Base-by-base conservation (phyloP, 2,888 invertebrate genomes). In the Eupithecia exiguata region DNA sequence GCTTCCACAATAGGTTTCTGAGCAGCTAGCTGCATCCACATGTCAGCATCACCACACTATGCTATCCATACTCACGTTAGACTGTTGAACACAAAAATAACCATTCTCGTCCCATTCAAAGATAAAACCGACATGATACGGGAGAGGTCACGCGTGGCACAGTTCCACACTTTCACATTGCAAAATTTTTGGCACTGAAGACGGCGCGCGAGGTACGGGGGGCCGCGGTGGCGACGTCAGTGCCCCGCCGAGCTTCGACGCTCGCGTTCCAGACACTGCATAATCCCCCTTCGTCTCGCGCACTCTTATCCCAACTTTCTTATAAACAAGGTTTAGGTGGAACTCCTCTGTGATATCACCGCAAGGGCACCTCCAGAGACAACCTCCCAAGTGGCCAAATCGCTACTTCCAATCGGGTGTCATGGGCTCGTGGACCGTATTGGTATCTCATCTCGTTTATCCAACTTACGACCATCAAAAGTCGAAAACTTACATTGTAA, bases 401-500 rank as follows among this genome's bases (percentile, higher is more conserved):
- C 86, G 91, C 88, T 87, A 91, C 93, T 84, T 89, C 88, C 90
- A 93, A 86, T 92, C 91, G 92, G 90, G 91, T 94, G 93, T 92
- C 93, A 92, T 89, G 89, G 91, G 92, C 92, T 93, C 93, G 92
- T 93, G 92, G 92, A 92, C 91, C 92, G 91, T 92, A 93, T 90
- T 91, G 91, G 87, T 91, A 94, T 91, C 91, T 91, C 86, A 83
- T 83, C 87, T 86, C 82, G 84, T 88, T 88, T 91, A 88, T 88
- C 87, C 86, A 87, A 88, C 87, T 88, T 92, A 89, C 86, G 85
- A 86, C 88, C 89, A 87, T 91, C 89, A 90, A 92, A 93, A 90
- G 90, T 91, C 90, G 88, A 84, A 91, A 94, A 96, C 98, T 98
- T 98, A 99, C 99, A 98, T 99, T 98, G 96, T 98, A 98, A 96